Evolutionary conservation across 2,888 invertebrate species (phyloP), one percentile per base, ranked within the genome.

Genomic region (Drosophila koepferae): DNA sequence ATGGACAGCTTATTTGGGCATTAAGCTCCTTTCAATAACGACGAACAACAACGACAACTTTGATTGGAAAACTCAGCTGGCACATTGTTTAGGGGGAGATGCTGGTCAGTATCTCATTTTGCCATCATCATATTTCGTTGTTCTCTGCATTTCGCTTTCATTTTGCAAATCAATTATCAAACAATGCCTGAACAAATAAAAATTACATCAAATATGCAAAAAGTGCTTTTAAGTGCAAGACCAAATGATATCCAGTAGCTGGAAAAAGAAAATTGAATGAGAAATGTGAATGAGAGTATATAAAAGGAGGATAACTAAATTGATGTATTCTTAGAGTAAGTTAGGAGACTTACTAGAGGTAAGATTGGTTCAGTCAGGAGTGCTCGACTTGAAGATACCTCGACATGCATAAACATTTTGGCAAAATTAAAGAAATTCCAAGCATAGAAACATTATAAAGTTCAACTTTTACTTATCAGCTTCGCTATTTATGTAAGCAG

Each of bases 1-100:
- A 85, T 89, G 85, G 89, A 89, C 84, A 85, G 89, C 84, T 85
- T 85, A 85, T 86, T 88, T 89, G 77, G 72, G 86, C 84, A 85
- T 89, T 85, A 85, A 84, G 85, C 87, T 79, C 53, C 85, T 83
- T 86, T 89, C 89, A 89, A 89, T 86, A 89, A 75, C 81, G 71
- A 63, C 73, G 79, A 77, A 72, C 82, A 68, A 78, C 81, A 70
- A 80, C 84, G 86, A 85, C 86, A 89, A 89, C 84, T 89, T 85
- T 85, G 85, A 85, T 85, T 85, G 87, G 81, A 85, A 85, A 85
- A 85, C 86, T 85, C 88, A 64, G 69, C 72, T 49, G 63, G 63
- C 70, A 55, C 16, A 31, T 28, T 53, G 36, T 1, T 16, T 16
- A 4, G 48, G 31, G 16, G 14, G 20, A 3, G 9, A 10, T 23